A percentile compares a stretch with the other conserved stretches of the same genome.
phyloP scores from a whole-genome alignment of 2,113 vertebrate species.

The Boulengeromyrus knoepffleri region DNA sequence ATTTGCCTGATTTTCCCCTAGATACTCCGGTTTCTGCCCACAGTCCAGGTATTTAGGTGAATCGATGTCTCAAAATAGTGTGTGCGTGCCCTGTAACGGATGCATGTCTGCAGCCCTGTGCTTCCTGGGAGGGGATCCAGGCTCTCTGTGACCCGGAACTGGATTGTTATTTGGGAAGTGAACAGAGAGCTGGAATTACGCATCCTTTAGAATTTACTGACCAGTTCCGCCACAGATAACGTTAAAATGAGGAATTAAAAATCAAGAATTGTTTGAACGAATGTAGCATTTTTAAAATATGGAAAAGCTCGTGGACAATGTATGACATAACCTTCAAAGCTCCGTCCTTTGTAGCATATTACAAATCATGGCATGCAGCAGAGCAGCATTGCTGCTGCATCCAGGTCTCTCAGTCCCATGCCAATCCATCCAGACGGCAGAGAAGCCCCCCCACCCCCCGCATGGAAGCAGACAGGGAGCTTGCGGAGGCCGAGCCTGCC shows the following conservation, averaged over 20 bases:
- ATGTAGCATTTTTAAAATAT: not conserved
- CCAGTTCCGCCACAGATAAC: not conserved
- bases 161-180: not conserved
- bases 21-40: not conserved
- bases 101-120: not conserved
- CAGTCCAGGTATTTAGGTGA: not conserved
- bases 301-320: not conserved
- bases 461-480: not conserved
- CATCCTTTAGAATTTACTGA: not conserved
- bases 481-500: not conserved
- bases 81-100: not conserved
- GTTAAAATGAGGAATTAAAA: not conserved
- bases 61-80: not conserved
- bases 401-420: not conserved
- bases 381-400: not conserved
- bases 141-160: not conserved
- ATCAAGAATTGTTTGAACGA: not conserved
- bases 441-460: not conserved
- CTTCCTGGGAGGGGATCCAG: not conserved
- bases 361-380: too few relatives aligned
- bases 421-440: not conserved
- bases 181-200: not conserved
- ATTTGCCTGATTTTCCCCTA: not conserved
- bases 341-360: not conserved
- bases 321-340: not conserved